Percentiles rank a stretch among this genome's conserved stretches.
phyloP scores from a whole-genome alignment of 2,888 invertebrate genomes.

The Sinodicranocentrus sp. region DNA sequence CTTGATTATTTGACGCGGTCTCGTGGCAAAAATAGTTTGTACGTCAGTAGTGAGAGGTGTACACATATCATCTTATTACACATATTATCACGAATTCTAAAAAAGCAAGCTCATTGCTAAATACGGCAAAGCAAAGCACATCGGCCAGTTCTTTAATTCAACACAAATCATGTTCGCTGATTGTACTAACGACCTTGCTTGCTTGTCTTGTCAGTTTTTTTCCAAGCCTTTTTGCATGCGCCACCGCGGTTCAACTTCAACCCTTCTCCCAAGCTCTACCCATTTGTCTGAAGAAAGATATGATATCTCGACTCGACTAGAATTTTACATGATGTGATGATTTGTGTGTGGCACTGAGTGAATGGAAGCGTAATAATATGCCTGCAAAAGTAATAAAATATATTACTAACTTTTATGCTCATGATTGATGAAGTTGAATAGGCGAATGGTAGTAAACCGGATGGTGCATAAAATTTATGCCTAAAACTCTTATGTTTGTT shows the following conservation, averaged over 20 bases:
- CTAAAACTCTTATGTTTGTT: constrained; percentile 23
- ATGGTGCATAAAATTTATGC: constrained; percentile 62
- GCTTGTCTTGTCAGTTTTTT: constrained; percentile 29
- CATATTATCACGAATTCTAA: constrained; percentile 4
- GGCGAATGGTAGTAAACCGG: constrained; percentile 44
- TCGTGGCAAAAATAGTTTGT: neutral
- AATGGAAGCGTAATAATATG: no score
- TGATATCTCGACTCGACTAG: no score
- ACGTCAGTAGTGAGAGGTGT: neutral
- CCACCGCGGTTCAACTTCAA: no score
- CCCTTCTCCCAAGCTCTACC: no score
- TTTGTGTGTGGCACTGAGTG: no score
- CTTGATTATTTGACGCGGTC: constrained; percentile 40
- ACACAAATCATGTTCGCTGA: constrained; percentile 52
- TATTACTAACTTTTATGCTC: no score
- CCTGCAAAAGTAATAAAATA: no score
- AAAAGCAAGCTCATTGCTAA: constrained; percentile 47
- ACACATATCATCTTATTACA: neutral
- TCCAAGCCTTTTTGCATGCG: neutral
- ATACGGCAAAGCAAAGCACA: neutral
- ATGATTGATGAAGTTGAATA: constrained; percentile 35
- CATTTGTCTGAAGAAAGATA: no score
- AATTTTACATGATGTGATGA: no score
- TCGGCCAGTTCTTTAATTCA: constrained; percentile 14
- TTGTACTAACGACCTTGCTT: constrained; percentile 58